These are phyloP conservation scores for Pteromalus puparum DNA, from an alignment of 1,140 invertebrate genomes.

Conservation along the genomic window DNA sequence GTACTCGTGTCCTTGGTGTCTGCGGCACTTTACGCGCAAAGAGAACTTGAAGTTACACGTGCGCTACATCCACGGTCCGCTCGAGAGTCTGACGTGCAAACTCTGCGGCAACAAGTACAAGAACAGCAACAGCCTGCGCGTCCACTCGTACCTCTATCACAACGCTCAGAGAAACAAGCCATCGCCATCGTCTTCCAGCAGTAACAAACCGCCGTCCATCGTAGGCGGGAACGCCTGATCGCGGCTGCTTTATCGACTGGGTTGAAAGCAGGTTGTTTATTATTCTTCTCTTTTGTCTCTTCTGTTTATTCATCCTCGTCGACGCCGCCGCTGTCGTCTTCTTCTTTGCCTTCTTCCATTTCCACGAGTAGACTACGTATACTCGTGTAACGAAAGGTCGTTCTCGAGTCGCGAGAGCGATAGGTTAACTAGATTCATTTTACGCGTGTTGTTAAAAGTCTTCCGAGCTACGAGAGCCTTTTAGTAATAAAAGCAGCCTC, in stretches of 20 bases:
- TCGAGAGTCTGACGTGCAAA: slow-evolving; percentile 73
- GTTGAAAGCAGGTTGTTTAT: background rate
- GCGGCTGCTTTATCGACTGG: slow-evolving; percentile 5
- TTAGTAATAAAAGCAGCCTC: slow-evolving; percentile 25
- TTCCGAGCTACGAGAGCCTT: slow-evolving; percentile 23
- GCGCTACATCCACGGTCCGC: slow-evolving; percentile 72
- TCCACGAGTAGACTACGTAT: background rate
- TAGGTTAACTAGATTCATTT: slow-evolving; percentile 29
- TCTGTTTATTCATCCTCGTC: background rate
- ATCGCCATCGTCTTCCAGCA: slow-evolving; percentile 22
- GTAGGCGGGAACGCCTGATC: slow-evolving; percentile 49
- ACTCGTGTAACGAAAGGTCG: background rate
- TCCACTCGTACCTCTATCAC: slow-evolving; percentile 75
- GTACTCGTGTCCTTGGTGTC: slow-evolving; percentile 74
- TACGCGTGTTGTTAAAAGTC: slow-evolving; percentile 15
- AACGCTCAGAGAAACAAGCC: slow-evolving; percentile 71
- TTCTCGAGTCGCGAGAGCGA: background rate
- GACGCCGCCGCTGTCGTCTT: background rate
- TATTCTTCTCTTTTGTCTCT: background rate
- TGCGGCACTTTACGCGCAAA: slow-evolving; percentile 73
- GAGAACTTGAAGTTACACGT: slow-evolving; percentile 74
- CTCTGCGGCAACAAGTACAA: slow-evolving; percentile 75
- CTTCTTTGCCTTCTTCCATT: background rate
- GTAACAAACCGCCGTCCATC: slow-evolving; percentile 28
- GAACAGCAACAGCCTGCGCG: slow-evolving; percentile 75